These are phyloP conservation scores for Rhinophrynus dorsalis DNA, from an alignment of 2,797 vertebrate species.

Conservation along the genomic window DNA sequence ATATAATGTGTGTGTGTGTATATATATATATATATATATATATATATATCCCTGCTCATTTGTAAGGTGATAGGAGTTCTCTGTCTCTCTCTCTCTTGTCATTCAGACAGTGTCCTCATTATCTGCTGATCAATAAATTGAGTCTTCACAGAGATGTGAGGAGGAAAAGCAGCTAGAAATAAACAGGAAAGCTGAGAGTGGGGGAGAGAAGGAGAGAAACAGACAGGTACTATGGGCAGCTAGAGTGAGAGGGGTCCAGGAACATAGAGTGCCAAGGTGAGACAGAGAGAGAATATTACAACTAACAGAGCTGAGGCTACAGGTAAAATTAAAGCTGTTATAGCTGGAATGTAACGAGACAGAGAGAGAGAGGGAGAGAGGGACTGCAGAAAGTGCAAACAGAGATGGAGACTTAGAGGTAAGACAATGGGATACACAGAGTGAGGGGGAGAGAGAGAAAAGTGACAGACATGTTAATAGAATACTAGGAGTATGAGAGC, in stretches of 20 bases:
- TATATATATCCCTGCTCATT: constrained; percentile 8
- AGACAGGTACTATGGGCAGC: constrained; percentile 15
- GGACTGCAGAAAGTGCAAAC: not conserved
- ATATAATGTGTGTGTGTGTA: too few species aligned
- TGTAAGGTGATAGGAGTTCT: constrained; percentile 28
- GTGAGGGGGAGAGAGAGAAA: too few species aligned
- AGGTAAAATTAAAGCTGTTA: too few species aligned
- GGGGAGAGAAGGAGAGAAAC: not conserved
- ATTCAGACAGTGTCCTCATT: constrained; percentile 51
- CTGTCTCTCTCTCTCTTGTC: constrained; percentile 43
- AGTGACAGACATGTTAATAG: too few species aligned
- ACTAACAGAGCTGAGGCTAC: not conserved
- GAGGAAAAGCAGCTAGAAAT: constrained; percentile 38
- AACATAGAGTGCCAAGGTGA: constrained; percentile 4
- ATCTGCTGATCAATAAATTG: constrained; percentile 51
- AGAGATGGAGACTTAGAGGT: not conserved
- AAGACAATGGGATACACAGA: too few species aligned
- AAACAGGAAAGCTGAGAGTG: constrained; percentile 31
- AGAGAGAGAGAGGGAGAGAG: not conserved
- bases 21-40: too few species aligned
- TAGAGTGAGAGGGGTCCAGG: constrained; percentile 11
- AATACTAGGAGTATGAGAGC: too few species aligned
- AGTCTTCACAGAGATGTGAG: constrained; percentile 47
- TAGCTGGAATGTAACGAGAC: not conserved
- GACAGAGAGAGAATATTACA: not conserved